Base-by-base conservation (phyloP, 2,888 invertebrate genomes). In the Cacoxenus indagator region DNA sequence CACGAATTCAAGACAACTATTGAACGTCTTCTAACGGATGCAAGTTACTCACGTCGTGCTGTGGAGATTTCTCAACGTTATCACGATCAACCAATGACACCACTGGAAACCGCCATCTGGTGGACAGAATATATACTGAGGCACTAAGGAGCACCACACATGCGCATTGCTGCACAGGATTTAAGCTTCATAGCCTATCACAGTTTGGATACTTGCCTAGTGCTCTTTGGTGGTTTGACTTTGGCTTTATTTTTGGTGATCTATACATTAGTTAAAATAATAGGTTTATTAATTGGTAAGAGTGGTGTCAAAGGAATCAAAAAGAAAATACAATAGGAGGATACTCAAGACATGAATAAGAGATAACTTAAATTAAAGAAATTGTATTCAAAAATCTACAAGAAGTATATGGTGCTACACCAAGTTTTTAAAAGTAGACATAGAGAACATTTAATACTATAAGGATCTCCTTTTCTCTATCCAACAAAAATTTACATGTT, bases 111-210 rank as follows among this genome's bases (percentile, higher is more conserved):
- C 5, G 87, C 86, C 0, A 76, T 84, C 5, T 86, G 84, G 76
- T 87, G 87, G 88, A 81, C 85, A 1, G 87, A 87, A 68, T 86
- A 87, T 70, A 81, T 87, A 0, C 75, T 76, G 2, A 74, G 86
- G 1, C 87, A 88, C 64, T 83, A 87, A 14, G 88, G 88, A 37
- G 88, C 88, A 0, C 67, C 75, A 0, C 86, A 88, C 67, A 75
- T 88, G 73, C 84, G 83, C 9, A 84, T 84, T 19, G 82, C 84
- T 4, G 85, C 81, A 0, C 80, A 83, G 65, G 84, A 88, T 17
- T 67, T 88, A 51, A 82, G 66, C 27, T 86, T 85, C 66, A 70
- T 85, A 1, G 74, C 83, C 22, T 86, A 86, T 69, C 85, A 87
- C 48, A 86, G 75, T 62, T 37, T 88, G 0, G 88, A 88, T 78